A percentile compares a stretch with the other conserved stretches of the same genome.
Evolutionary conservation across 2,888 invertebrate genomes (phyloP).

Genomic region (Orgyia antiqua): DNA sequence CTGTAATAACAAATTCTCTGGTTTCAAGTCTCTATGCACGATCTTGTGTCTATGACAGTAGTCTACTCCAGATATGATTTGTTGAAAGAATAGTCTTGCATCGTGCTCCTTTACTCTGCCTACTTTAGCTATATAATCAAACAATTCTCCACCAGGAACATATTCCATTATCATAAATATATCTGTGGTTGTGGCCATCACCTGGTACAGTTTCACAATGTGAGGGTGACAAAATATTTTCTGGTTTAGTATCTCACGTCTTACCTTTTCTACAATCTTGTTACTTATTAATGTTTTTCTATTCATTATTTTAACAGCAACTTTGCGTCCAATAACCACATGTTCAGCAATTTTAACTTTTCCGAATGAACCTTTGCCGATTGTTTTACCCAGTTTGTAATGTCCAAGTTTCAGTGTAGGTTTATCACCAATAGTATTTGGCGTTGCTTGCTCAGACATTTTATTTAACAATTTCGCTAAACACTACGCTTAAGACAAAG

Average conservation of each 20-base stretch:
- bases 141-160: constrained; percentile 98
- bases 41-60: constrained; percentile 99
- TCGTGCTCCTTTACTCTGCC: constrained; percentile 98
- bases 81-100: constrained; percentile 98
- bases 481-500: no score
- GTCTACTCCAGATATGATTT: constrained; percentile 98
- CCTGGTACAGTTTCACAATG: constrained; percentile 97
- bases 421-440: constrained; percentile 69
- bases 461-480: no score
- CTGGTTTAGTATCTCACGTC: constrained; percentile 98
- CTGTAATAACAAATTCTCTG: constrained; percentile 96
- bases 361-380: constrained; percentile 99
- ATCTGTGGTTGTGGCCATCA: constrained; percentile 98
- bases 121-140: constrained; percentile 99
- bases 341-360: constrained; percentile 99
- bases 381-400: constrained; percentile 91
- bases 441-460: constrained; percentile 63
- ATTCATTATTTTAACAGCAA: constrained; percentile 98
- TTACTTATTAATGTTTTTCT: constrained; percentile 99
- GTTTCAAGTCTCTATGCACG: constrained; percentile 98
- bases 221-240: constrained; percentile 99
- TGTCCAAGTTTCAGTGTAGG: constrained; percentile 98
- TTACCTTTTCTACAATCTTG: constrained; percentile 99
- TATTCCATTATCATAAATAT: constrained; percentile 99
- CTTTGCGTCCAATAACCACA: constrained; percentile 97